phyloP scores from a whole-genome alignment of 2,797 vertebrate genomes.

The Phalanger gymnotis region DNA sequence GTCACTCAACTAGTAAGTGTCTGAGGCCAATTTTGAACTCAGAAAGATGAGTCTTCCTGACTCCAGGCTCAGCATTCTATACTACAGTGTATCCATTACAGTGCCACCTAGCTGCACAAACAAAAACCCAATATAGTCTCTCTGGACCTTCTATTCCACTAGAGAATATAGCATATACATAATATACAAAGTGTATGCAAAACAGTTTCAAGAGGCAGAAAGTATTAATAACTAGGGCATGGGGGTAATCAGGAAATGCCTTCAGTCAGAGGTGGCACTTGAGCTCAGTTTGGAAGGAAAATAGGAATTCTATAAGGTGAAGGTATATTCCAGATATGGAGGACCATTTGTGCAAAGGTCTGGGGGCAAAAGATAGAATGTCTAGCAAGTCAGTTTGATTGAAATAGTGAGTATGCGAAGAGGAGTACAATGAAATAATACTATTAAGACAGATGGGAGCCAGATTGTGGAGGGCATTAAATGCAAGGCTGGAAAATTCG shows the following conservation, averaged over 20 bases:
- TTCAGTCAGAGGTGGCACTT: neutral
- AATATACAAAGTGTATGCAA: neutral
- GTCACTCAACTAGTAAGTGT: neutral
- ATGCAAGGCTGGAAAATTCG: neutral
- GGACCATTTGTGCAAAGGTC: neutral
- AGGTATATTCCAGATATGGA: neutral
- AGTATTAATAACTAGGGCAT: neutral
- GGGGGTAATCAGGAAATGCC: neutral
- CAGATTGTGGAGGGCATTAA: neutral
- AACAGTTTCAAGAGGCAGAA: neutral
- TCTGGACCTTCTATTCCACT: neutral
- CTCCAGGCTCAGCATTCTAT: neutral
- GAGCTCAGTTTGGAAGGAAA: neutral
- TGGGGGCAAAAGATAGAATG: neutral
- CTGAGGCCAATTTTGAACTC: neutral
- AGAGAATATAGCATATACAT: neutral
- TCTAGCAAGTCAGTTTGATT: neutral
- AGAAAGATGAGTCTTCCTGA: neutral
- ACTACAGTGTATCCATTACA: too few relatives aligned
- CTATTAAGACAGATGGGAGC: neutral
- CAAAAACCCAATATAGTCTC: neutral
- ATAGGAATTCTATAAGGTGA: neutral
- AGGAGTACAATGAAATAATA: neutral
- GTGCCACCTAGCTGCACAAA: neutral
- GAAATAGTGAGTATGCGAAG: neutral